phyloP scores from a whole-genome alignment of 1,140 invertebrate species.

The Metopolophium dirhodum region DNA sequence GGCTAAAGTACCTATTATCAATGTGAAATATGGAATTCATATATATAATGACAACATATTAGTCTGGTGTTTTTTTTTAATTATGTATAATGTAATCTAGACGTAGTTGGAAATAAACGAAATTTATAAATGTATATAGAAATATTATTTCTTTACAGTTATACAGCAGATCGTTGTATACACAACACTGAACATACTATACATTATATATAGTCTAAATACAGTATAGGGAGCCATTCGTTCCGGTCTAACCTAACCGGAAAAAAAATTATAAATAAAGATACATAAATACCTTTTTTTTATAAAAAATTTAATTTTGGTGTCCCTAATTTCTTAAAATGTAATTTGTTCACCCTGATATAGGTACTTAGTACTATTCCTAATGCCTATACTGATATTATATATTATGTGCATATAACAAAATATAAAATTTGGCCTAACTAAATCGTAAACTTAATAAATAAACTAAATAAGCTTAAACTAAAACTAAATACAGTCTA shows the following conservation, averaged over 20 bases:
- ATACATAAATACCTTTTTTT: no score
- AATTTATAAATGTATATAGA: no score
- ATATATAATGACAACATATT: not conserved
- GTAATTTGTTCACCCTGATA: no score
- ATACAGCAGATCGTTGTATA: not conserved
- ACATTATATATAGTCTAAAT: not conserved
- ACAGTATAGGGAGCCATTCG: no score
- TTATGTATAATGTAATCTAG: not conserved
- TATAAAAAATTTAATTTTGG: no score
- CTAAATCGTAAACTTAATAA: not conserved
- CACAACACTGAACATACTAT: no score
- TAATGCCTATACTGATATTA: not conserved
- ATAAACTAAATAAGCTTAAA: not conserved
- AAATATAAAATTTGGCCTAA: not conserved
- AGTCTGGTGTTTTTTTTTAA: not conserved
- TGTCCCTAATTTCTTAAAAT: no score
- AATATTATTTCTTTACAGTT: not conserved
- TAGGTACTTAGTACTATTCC: no score
- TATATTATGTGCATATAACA: not conserved
- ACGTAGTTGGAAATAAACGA: not conserved
- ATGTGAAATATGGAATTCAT: not conserved
- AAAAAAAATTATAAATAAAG: no score
- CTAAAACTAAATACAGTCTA: not conserved
- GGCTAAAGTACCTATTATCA: not conserved
- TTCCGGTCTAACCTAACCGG: no score